Conservation (phyloP, 2,797 vertebrate genomes). For the Syngnathus rostellatus region DNA sequence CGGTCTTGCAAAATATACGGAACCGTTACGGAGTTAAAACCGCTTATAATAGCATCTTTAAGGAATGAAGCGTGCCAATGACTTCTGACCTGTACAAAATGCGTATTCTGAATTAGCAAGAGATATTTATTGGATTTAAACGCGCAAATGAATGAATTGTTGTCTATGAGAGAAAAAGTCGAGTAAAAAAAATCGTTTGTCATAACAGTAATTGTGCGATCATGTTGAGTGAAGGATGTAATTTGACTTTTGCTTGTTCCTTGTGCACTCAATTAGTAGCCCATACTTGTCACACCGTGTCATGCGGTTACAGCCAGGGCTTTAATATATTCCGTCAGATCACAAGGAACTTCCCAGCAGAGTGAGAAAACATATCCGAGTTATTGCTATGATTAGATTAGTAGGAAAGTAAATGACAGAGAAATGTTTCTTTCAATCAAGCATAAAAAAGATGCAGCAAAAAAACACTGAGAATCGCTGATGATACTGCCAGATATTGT, state of each 20-base stretch:
- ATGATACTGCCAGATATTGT: slow-evolving; percentile 46
- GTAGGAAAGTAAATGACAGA: slow-evolving; percentile 48
- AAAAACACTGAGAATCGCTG: slow-evolving; percentile 54
- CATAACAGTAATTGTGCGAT: background rate
- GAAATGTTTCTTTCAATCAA: slow-evolving; percentile 51
- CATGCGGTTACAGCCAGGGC: slow-evolving; percentile 35
- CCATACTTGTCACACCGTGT: slow-evolving; percentile 40
- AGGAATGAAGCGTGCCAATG: background rate
- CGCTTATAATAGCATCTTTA: background rate
- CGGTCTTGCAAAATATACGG: slow-evolving; percentile 2
- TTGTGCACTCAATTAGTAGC: slow-evolving; percentile 34
- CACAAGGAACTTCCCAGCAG: slow-evolving; percentile 53
- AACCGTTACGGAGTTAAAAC: slow-evolving; percentile 2
- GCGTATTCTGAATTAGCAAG: background rate
- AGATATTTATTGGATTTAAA: background rate
- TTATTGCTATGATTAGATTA: slow-evolving; percentile 58
- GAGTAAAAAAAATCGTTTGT: background rate
- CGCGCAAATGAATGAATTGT: background rate
- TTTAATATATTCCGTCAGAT: slow-evolving; percentile 58
- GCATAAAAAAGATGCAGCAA: slow-evolving; percentile 47
- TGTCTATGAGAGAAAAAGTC: background rate
- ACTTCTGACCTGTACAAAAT: background rate
- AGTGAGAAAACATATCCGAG: slow-evolving; percentile 57
- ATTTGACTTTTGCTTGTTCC: slow-evolving; percentile 4
- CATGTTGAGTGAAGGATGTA: background rate